These are phyloP conservation scores for Pseudococcus jackbeardsleyi DNA, from an alignment of 2,888 invertebrate species.

Conservation along the genomic window DNA sequence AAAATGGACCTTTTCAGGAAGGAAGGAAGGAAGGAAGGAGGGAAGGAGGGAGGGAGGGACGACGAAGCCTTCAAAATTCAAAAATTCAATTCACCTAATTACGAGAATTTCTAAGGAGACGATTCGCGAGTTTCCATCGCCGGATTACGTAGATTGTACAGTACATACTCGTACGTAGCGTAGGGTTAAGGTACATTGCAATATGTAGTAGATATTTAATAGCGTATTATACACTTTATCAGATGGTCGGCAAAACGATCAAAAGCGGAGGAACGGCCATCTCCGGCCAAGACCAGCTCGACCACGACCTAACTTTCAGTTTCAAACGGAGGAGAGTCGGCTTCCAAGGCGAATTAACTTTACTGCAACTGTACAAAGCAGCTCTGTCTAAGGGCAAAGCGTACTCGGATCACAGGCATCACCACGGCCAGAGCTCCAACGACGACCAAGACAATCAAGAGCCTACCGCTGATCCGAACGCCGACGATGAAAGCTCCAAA, in stretches of 20 bases:
- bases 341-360: conserved; percentile 82
- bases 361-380: conserved; percentile 84
- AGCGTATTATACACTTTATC: conserved; percentile 67
- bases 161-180: no score
- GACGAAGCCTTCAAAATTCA: no score
- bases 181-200: no score
- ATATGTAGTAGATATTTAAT: no score
- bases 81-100: not conserved
- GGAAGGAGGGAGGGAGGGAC: no score
- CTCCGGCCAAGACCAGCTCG: conserved; percentile 80
- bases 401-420: conserved; percentile 88
- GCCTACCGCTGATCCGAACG: conserved; percentile 47
- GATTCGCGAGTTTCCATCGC: no score
- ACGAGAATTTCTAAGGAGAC: no score
- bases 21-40: no score
- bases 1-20: no score
- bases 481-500: conserved; percentile 39
- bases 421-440: conserved; percentile 73
- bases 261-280: conserved; percentile 82
- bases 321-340: conserved; percentile 77
- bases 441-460: conserved; percentile 69
- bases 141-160: no score
- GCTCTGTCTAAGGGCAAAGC: conserved; percentile 88
- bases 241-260: conserved; percentile 84
- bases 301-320: conserved; percentile 70